Conservation (phyloP, 2,888 invertebrate genomes). For the Phlogophora meticulosa region DNA sequence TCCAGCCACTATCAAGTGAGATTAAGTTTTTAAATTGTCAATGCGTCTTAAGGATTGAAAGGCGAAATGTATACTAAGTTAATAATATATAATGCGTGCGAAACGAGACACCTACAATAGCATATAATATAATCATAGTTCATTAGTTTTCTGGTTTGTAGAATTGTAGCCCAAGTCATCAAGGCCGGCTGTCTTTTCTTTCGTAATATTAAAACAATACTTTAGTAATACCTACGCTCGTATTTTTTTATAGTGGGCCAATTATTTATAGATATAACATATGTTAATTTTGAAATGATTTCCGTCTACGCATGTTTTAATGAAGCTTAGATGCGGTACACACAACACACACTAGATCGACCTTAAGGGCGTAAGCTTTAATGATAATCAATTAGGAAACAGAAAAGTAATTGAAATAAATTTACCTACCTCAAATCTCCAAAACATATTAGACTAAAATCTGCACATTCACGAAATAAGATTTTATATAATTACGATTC, state of each 20-base stretch:
- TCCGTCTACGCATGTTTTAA: slow-evolving; percentile 6
- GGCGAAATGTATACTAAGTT: slow-evolving; percentile 43
- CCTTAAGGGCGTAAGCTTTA: too few relatives aligned
- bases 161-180: slow-evolving; percentile 12
- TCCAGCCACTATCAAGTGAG: slow-evolving; percentile 31
- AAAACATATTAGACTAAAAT: not conserved
- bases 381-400: not conserved
- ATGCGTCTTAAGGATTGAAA: slow-evolving; percentile 45
- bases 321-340: not conserved
- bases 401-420: not conserved
- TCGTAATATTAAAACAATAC: slow-evolving; percentile 21
- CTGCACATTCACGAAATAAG: not conserved
- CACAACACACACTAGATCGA: too few relatives aligned
- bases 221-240: slow-evolving; percentile 13
- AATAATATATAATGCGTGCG: slow-evolving; percentile 13
- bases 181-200: slow-evolving; percentile 40
- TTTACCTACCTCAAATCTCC: not conserved
- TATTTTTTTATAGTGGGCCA: slow-evolving; percentile 20
- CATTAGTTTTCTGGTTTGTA: slow-evolving; percentile 46
- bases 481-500: not conserved
- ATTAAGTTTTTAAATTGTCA: slow-evolving; percentile 32
- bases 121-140: slow-evolving; percentile 8
- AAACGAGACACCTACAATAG: slow-evolving; percentile 30
- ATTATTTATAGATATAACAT: too few relatives aligned
- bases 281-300: slow-evolving; percentile 15